Evolutionary conservation across 2,888 invertebrate genomes (phyloP), one percentile per base, ranked within the genome.

Genomic region (Cyrtodaria siliqua): DNA sequence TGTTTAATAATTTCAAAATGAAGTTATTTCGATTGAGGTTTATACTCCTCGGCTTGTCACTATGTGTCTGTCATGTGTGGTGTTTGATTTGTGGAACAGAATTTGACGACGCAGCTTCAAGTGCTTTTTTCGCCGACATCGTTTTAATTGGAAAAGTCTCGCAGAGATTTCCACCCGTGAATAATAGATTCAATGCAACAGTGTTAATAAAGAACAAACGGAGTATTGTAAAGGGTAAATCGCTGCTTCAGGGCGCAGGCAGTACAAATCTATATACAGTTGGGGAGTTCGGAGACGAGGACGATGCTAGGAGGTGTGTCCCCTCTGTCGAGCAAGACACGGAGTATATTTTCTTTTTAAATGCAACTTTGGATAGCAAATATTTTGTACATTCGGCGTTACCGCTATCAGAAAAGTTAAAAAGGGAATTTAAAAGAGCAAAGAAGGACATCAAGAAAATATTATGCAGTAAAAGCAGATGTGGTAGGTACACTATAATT

Each of bases 371-470:
- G 9, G 61, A 68, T 52, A 53, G 44, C 26, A 57, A 50, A 14
- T 75, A 50, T 47, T 79, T 75, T 26, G 49, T 27, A 33, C 52
- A 68, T 40, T 72, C 79, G 14, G 70, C 71, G 14, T 59, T 71
- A 59, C 79, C 79, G 23, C n/a, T 75, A 3, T 59, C 75, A 16
- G 59, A 56, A 27, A 33, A 50, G 2, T 47, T 60, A 56, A 75
- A 64, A 64, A 79, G 56, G 55, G 26, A 24, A 42, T 70, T 68
- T 44, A 79, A 68, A 72, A 59, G 70, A 49, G 79, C 60, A 14
- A 75, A 68, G 62, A 79, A 72, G 44, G 64, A 69, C 26, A 67
- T 79, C 14, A 71, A 72, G 68, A 79, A 79, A 53, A 66, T 79
- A 44, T 33, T 75, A 16, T 79, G 69, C 52, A 50, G 33, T 3